phyloP scores from a whole-genome alignment of 1,140 invertebrate genomes.

The Apocrypta bakeri region DNA sequence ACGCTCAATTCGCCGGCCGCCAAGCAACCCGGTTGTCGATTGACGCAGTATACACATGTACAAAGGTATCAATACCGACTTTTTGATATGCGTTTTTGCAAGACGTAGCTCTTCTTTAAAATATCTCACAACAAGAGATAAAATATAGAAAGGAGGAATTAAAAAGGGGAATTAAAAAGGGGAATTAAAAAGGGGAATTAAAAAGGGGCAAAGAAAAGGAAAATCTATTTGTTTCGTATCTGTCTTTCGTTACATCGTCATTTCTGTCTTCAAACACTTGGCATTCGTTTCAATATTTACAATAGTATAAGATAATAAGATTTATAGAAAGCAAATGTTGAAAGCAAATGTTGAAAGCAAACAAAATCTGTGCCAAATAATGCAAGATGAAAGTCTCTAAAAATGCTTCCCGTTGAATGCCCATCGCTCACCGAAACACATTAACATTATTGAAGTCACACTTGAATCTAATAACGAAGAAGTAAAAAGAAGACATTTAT shows the following conservation, averaged over 20 bases:
- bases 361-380: conserved; percentile 50
- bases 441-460: not conserved
- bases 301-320: not conserved
- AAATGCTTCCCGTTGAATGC: conserved; percentile 20
- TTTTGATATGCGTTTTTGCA: conserved; percentile 49
- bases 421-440: not conserved
- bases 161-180: too few species aligned
- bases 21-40: conserved; percentile 24
- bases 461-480: conserved; percentile 3
- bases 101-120: not conserved
- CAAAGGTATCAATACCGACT: conserved; percentile 47
- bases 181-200: too few species aligned
- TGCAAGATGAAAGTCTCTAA: conserved; percentile 20
- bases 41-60: conserved; percentile 44
- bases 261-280: conserved; percentile 15
- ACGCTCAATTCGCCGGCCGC: not conserved
- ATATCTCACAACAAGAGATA: not conserved
- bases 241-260: conserved; percentile 11
- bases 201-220: not conserved
- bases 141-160: not conserved
- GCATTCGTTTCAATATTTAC: conserved; percentile 34
- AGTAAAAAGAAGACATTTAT: conserved; percentile 26
- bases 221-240: not conserved
- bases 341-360: not conserved
- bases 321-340: conserved; percentile 4